Base-by-base conservation (phyloP, 92 coral and sea anemone species). In the Epizoanthus ramosus region DNA sequence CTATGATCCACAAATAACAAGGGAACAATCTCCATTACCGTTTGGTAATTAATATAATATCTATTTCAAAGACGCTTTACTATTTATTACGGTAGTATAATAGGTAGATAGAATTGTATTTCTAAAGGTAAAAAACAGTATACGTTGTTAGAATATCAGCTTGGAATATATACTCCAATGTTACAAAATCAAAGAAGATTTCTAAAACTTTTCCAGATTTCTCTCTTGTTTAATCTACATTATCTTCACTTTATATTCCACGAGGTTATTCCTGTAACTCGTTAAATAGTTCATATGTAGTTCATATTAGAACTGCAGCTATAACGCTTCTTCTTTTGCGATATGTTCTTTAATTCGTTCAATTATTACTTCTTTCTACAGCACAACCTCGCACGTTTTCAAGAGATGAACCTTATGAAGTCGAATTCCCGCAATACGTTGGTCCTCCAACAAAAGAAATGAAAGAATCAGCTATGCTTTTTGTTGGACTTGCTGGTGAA, bases 401-500 rank as follows among this genome's bases (percentile, higher is more conserved):
- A 10, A 43, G 28, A 14, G 43, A 73, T 12, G 18, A 53, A 22
- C 37, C 57, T 45, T 28, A 28, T 28, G 19, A 9, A 8, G 47
- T 73, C 31, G 41, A 73, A 73, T 61, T 6, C 14, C 64, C 79
- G 18, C 15, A 52, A 43, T 14, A 73, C n/a, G 6, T 3, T 54
- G 22, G 21, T 73, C 8, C 60, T 35, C 21, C 79, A 14, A 73
- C 79, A 18, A 54, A 57, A 14, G 79, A 73, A 3, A 19, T 50
- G 18, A 28, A 16, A 24, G 79, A 73, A 45, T 19, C 60, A 73
- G 65, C 79, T 28, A 41, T 23, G 13, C n/a, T 53, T 25, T 54
- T 73, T 56, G 79, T 73, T 73, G 79, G 79, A 5, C 54, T 63
- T 50, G 79, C 79, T 15, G 64, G 79, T 63, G 63, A 73, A 52